Evolutionary conservation across 2,888 invertebrate genomes (phyloP).

Genomic region (Bibio marci): DNA sequence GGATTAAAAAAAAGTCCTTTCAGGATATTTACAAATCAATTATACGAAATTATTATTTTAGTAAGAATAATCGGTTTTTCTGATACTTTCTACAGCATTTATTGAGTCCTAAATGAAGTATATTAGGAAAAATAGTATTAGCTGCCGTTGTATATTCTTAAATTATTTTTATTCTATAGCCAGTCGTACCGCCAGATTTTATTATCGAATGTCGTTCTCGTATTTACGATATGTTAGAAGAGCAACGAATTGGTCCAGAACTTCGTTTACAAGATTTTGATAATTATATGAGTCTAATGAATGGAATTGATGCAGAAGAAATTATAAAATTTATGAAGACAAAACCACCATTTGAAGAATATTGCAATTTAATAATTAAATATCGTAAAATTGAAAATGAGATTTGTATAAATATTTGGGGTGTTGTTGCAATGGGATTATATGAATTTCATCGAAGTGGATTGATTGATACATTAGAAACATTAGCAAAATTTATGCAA

Average conservation of each 20-base stretch:
- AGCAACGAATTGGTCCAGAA: conserved; percentile 43
- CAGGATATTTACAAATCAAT: too few species aligned
- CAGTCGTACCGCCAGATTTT: conserved; percentile 54
- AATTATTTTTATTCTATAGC: too few species aligned
- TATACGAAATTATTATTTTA: too few species aligned
- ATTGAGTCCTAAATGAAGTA: too few species aligned
- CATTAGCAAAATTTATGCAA: conserved; percentile 48
- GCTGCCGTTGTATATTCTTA: too few species aligned
- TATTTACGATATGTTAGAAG: conserved; percentile 45
- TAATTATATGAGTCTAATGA: conserved; percentile 56
- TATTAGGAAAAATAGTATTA: too few species aligned
- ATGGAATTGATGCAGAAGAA: conserved; percentile 39
- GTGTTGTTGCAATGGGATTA: conserved; percentile 59
- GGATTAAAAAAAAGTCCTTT: too few species aligned
- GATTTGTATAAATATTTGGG: conserved; percentile 36
- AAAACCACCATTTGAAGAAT: conserved; percentile 46
- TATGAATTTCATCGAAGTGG: conserved; percentile 72
- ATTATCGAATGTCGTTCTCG: conserved; percentile 41
- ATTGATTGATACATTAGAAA: conserved; percentile 52
- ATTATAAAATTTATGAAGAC: conserved; percentile 50
- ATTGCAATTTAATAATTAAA: conserved; percentile 38
- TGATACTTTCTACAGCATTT: too few species aligned
- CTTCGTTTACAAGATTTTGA: conserved; percentile 55
- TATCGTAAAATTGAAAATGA: conserved; percentile 43
- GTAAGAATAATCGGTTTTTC: too few species aligned